These are phyloP conservation scores for Charaxes varanes DNA, from an alignment of 1,140 invertebrate species.

Conservation along the genomic window DNA sequence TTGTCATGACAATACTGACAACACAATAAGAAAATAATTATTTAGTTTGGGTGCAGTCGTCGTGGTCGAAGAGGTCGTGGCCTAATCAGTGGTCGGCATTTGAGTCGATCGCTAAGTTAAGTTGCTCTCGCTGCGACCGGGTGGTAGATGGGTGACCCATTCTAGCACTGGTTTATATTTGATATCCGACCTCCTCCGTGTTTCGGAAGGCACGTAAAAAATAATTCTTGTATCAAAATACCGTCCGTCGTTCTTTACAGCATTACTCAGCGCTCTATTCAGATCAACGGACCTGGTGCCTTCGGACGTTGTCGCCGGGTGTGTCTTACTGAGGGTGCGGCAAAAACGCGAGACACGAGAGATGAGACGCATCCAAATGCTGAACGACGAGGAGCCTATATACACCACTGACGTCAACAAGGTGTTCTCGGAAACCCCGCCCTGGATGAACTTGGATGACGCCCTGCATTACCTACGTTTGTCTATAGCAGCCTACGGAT, in stretches of 20 bases:
- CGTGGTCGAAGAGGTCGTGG: too few relatives aligned
- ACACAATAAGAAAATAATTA: too few relatives aligned
- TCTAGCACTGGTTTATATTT: too few relatives aligned
- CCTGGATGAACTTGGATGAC: constrained; percentile 87
- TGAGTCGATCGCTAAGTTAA: too few relatives aligned
- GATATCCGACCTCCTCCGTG: too few relatives aligned
- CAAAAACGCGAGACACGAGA: constrained; percentile 83
- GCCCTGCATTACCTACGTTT: constrained; percentile 85
- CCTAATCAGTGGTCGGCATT: too few relatives aligned
- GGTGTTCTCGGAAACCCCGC: constrained; percentile 77
- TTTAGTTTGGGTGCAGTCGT: too few relatives aligned
- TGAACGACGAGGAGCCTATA: constrained; percentile 79
- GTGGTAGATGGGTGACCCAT: too few relatives aligned
- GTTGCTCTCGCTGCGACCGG: too few relatives aligned
- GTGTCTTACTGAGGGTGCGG: constrained; percentile 84
- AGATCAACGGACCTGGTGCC: constrained; percentile 90
- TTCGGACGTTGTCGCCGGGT: constrained; percentile 90
- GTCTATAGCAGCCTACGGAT: constrained; percentile 90
- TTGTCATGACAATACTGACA: too few relatives aligned
- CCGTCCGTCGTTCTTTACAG: constrained; percentile 69
- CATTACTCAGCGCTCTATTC: constrained; percentile 83
- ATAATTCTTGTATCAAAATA: too few relatives aligned
- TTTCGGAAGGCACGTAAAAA: too few relatives aligned
- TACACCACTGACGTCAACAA: constrained; percentile 79
- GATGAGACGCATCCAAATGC: constrained; percentile 79